Base-by-base conservation (phyloP, 1,140 invertebrate species). In the Drosophila lini region DNA sequence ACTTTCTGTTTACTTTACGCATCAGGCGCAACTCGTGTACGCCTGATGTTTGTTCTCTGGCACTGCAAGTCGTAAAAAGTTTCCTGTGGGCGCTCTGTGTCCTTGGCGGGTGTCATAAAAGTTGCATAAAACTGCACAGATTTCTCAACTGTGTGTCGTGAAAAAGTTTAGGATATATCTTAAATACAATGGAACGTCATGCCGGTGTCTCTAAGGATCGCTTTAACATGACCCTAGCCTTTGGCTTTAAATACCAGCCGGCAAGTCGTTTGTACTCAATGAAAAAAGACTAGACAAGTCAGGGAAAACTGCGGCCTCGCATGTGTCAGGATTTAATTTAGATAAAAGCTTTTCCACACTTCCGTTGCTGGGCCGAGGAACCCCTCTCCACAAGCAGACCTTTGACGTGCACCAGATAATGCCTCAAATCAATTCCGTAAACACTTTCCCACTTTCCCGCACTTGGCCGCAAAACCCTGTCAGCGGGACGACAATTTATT, bases 121-220 rank as follows among this genome's bases (percentile, higher is more conserved):
- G 84, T 89, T 88, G 83, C 83, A 88, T 83, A 83, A 89, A 80
- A 83, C 68, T 88, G 80, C 73, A 80, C 50, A 83, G 83, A 86
- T 86, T 82, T 86, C 38, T 28, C 47, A 60, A 44, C 50, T 31
- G 56, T 41, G 42, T 47, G 60, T 77, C 67, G 52, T 65, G 64
- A 63, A 67, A 45, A 80, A 60, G 44, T 78, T 78, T 77, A 73
- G 77, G 48, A 67, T 68, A 56, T 68, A 42, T 56, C 53, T 61
- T 57, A 64, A 61, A 80, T 42, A 61, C 57, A 65, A 61, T 69
- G 8, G 19, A 28, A 22, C 11, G 13, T 32, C 31, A 13, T 16
- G 50, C n/a, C 16, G 16, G 34, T 48, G 40, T 38, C 45, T 36
- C 53, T 31, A 22, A 47, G 80, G 62, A 63, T 78, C 70, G 64